These are phyloP conservation scores for Ceratosolen solmsi DNA, from an alignment of 1,140 invertebrate genomes.

Conservation along the genomic window DNA sequence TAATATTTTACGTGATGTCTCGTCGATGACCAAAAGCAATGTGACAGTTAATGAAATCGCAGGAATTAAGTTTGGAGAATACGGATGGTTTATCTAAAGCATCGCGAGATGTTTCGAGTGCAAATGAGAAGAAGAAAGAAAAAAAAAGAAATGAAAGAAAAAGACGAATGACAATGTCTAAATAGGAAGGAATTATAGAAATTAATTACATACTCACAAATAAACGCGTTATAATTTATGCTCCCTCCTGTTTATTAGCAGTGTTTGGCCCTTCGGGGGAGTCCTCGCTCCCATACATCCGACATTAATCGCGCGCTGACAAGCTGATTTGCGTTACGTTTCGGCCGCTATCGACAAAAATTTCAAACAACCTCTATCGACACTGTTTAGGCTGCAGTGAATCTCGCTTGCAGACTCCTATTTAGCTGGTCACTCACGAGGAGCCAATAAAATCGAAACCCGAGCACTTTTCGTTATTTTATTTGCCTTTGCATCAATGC, in stretches of 20 bases:
- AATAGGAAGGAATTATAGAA: neutral
- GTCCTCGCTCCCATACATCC: neutral
- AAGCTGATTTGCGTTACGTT: constrained; percentile 27
- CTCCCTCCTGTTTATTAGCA: neutral
- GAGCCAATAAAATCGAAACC: constrained; percentile 43
- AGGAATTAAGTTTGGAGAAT: too few species aligned
- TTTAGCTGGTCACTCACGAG: neutral
- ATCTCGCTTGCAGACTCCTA: neutral
- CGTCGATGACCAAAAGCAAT: too few species aligned
- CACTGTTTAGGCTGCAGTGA: constrained; percentile 33
- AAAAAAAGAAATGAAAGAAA: neutral
- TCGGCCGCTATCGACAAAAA: constrained; percentile 23
- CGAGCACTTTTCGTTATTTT: constrained; percentile 36
- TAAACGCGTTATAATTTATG: constrained; percentile 12
- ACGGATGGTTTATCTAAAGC: too few species aligned
- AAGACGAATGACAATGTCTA: neutral
- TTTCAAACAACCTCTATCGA: constrained; percentile 31
- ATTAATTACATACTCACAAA: neutral
- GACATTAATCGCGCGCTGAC: constrained; percentile 34
- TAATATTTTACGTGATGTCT: too few species aligned
- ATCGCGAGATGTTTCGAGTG: too few species aligned
- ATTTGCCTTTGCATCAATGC: constrained; percentile 38
- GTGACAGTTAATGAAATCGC: too few species aligned
- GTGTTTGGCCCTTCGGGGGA: neutral
- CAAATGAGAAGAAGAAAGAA: too few species aligned